Evolutionary conservation across 2,113 vertebrate genomes (phyloP).

Genomic region (Tenrec ecaudatus): DNA sequence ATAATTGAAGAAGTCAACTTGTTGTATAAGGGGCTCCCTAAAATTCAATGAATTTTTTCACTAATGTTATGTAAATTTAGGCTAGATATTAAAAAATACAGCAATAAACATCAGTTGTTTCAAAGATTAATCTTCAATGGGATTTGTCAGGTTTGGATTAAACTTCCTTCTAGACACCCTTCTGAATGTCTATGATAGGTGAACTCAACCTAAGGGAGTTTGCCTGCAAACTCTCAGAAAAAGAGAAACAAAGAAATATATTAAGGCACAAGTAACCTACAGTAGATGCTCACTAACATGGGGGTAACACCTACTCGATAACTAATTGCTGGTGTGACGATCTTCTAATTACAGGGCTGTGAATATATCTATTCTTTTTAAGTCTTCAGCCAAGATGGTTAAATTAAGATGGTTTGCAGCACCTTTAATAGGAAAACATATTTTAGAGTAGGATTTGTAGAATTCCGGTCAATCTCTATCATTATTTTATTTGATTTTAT

Average conservation of each 20-base stretch:
- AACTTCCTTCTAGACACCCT: neutral
- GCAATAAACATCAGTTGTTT: neutral
- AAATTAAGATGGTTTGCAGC: conserved; percentile 39
- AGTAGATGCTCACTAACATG: conserved; percentile 49
- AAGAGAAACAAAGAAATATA: neutral
- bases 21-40: neutral
- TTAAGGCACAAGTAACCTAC: conserved; percentile 44
- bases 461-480: conserved; percentile 26
- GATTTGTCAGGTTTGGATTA: neutral
- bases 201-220: neutral
- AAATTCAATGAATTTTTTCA: neutral
- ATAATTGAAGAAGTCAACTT: neutral
- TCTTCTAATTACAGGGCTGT: conserved; percentile 35
- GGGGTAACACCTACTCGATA: conserved; percentile 49
- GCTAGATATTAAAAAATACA: neutral
- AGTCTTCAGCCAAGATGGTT: neutral
- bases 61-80: neutral
- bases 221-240: neutral
- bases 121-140: neutral
- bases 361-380: conserved; percentile 41
- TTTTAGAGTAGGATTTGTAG: conserved; percentile 25
- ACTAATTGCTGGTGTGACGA: conserved; percentile 49
- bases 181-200: neutral
- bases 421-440: neutral
- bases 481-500: conserved; percentile 53